Evolutionary conservation across 2,888 invertebrate species (phyloP), one percentile per base, ranked within the genome.

Genomic region (Hirtodrosophila trivittata): DNA sequence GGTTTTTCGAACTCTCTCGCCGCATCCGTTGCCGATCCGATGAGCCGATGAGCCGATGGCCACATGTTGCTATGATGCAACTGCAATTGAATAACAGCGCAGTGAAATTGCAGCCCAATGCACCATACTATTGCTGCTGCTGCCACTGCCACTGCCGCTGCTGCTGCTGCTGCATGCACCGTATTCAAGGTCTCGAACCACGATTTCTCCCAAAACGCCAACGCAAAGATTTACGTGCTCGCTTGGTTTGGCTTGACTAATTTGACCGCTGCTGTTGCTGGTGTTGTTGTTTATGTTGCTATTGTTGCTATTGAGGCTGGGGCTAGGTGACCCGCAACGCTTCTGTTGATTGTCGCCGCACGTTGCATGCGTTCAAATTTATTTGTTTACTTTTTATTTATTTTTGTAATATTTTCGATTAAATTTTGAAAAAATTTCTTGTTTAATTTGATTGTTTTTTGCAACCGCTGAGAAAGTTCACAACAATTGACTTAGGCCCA

Each of bases 1-100:
- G 87, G 88, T 87, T 88, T 88, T 77, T 88, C 88, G 81, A 89
- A 89, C 88, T 87, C 88, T 87, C 81, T 77, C 41, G 63, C 45
- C 54, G 69, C 66, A 66, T 62, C 66, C 76, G 64, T 46, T 54
- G 63, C 45, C 55, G 51, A 66, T 72, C 76, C 58, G 54, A 58
- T 64, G 64, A 51, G 58, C 76, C 58, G 54, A 58, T 64, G 64
- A 51, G 58, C 32, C 38, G 21, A 45, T 62, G 51, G 51, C 16
- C 33, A 18, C 56, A 37, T 52, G 50, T 25, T 14, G n/a, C 62
- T 77, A 78, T 87, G 88, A 87, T 87, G 88, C 87, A 87, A 87
- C 45, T 69, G 70, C 78, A 72, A 86, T 86, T 87, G 84, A 77
- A 77, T 85, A 82, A 87, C 66, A 72, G 45, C 64, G 37, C 60